Evolutionary conservation across 2,797 vertebrate species (phyloP).

Genomic region (Acestrorhynchus altus): DNA sequence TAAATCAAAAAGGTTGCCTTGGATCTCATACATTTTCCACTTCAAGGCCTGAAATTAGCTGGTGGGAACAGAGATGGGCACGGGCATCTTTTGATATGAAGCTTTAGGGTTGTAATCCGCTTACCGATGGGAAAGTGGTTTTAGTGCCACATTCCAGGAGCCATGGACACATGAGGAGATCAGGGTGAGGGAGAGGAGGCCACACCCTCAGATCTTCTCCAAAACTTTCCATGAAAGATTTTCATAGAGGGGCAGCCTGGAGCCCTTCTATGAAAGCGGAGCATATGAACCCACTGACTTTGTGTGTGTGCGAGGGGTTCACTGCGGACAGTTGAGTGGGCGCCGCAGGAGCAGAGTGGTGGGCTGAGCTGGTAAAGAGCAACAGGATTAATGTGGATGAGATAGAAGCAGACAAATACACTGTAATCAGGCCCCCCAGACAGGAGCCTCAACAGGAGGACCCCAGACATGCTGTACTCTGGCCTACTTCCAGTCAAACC

Average conservation of each 20-base stretch:
- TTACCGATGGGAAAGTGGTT: slow-evolving; percentile 83
- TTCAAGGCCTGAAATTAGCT: slow-evolving; percentile 68
- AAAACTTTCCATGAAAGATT: slow-evolving; percentile 76
- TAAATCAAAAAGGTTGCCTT: background rate
- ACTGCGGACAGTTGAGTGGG: slow-evolving; percentile 40
- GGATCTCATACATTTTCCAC: slow-evolving; percentile 54
- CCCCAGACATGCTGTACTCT: slow-evolving; percentile 19
- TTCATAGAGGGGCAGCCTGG: slow-evolving; percentile 60
- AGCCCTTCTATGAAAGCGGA: too few species aligned
- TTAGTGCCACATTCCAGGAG: slow-evolving; percentile 78
- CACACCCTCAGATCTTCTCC: slow-evolving; percentile 61
- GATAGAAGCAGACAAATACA: slow-evolving; percentile 30
- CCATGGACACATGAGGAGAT: slow-evolving; percentile 74
- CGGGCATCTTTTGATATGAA: slow-evolving; percentile 77
- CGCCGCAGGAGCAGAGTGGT: background rate
- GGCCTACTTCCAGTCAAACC: background rate
- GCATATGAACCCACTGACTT: slow-evolving; percentile 75
- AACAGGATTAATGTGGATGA: slow-evolving; percentile 48
- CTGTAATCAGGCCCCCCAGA: slow-evolving; percentile 29
- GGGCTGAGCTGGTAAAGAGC: background rate
- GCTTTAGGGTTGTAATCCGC: slow-evolving; percentile 82
- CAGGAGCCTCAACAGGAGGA: slow-evolving; percentile 16
- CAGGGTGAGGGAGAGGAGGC: slow-evolving; percentile 57
- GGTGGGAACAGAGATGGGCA: slow-evolving; percentile 67
- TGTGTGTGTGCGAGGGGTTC: slow-evolving; percentile 37